Evolutionary conservation across 1,140 invertebrate genomes (phyloP), one percentile per base, ranked within the genome.

Genomic region (Belonocnema kinseyi): DNA sequence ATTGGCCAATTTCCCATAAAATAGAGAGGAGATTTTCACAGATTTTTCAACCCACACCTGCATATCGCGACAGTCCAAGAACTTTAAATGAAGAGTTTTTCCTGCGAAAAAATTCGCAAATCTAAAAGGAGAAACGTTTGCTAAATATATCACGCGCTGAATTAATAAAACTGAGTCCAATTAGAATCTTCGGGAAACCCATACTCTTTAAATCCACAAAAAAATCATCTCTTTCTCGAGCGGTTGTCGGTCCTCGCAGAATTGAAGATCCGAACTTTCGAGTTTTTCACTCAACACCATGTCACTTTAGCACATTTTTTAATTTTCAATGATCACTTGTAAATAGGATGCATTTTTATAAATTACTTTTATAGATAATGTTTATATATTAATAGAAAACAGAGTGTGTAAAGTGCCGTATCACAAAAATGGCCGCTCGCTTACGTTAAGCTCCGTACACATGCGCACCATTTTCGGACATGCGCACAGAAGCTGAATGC

Each of bases 21-120:
- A 66, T 33, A 66, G 19, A 26, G 61, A n/a, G 14, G 33, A 66
- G 33, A 66, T 66, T 66, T 66, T 66, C 21, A 26, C 14, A n/a
- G 33, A 66, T 66, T 66, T 66, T 66, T 16, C 6, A 33, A 8
- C 26, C 46, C 6, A 66, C 26, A 14, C 33, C 21, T 40, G 26
- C 61, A 66, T 66, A 40, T 66, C 61, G 61, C 0, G 26, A 16
- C 13, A n/a, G 40, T 46, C 40, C n/a, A n/a, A 40, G 26, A 66
- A 66, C 26, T 5, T 66, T 7, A 14, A n/a, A 40, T 5, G 10
- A n/a, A 1, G 40, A 66, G 26, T 14, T 66, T 40, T 8, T 7
- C 1, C 40, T 16, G 33, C 2, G 33, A 40, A n/a, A 16, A n/a
- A 66, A 66, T 66, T 66, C 14, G 33, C 26, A 66, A 7, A 66